phyloP scores from a whole-genome alignment of 2,797 vertebrate species.

The Falco naumanni region DNA sequence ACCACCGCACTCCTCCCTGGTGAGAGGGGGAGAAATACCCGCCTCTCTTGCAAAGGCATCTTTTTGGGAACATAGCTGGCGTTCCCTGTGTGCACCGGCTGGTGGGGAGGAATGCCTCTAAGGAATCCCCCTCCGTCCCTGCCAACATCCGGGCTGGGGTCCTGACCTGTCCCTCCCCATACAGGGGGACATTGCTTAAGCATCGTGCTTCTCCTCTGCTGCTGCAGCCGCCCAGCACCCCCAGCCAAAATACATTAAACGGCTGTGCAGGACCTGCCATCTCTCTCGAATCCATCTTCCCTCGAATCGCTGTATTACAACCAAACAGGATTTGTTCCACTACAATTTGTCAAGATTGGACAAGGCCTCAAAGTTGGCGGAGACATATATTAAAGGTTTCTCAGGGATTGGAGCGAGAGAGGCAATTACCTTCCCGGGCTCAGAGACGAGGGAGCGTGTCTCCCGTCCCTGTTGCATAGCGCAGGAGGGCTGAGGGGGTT shows the following conservation, averaged over 20 bases:
- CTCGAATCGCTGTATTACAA: constrained; percentile 37
- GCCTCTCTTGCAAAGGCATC: accelerated
- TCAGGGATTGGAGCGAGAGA: constrained; percentile 10
- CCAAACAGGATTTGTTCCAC: constrained; percentile 75
- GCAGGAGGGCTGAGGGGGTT: neutral
- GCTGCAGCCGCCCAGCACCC: accelerated
- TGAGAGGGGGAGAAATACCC: neutral
- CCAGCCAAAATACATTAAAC: neutral
- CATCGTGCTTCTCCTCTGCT: neutral
- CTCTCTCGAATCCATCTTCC: constrained; percentile 36
- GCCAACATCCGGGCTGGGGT: neutral
- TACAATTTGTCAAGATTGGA: constrained; percentile 65
- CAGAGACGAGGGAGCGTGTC: neutral
- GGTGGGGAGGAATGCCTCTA: neutral
- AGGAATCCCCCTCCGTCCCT: neutral
- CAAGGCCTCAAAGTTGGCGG: constrained; percentile 49
- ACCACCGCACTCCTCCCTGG: neutral
- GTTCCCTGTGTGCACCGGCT: neutral
- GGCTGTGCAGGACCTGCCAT: neutral
- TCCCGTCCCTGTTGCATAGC: neutral
- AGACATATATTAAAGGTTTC: constrained; percentile 43
- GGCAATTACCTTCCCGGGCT: constrained; percentile 5
- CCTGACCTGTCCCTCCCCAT: neutral
- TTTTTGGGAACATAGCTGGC: neutral
- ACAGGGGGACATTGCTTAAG: neutral